Evolutionary conservation across 2,888 invertebrate species (phyloP).

Genomic region (Chrysomela aeneicollis): DNA sequence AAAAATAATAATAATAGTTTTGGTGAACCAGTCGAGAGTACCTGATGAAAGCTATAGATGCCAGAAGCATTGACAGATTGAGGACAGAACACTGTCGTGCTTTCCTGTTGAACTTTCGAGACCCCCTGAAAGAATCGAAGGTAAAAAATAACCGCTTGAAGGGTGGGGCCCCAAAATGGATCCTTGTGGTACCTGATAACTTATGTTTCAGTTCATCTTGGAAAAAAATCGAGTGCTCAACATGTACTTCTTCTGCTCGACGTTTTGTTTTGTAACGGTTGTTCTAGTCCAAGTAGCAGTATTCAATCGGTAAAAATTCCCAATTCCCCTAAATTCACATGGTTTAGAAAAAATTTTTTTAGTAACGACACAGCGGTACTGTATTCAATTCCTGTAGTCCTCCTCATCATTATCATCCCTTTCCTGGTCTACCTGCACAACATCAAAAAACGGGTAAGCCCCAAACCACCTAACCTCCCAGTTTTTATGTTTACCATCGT

Average conservation of each 20-base stretch:
- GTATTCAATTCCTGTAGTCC: slow-evolving; percentile 60
- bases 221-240: slow-evolving; percentile 88
- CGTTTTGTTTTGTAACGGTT: slow-evolving; percentile 75
- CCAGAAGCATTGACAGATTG: slow-evolving; percentile 89
- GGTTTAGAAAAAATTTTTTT: no score
- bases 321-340: no score
- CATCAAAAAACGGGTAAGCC: slow-evolving; percentile 57
- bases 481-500: slow-evolving; percentile 23
- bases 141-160: slow-evolving; percentile 61
- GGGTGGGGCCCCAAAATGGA: not conserved
- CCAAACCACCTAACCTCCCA: no score
- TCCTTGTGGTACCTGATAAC: not conserved
- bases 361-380: slow-evolving; percentile 61
- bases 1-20: no score
- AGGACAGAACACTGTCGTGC: slow-evolving; percentile 88
- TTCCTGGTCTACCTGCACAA: slow-evolving; percentile 68
- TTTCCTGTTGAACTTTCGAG: slow-evolving; percentile 85
- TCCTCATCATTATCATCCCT: slow-evolving; percentile 63
- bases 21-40: slow-evolving; percentile 76
- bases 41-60: slow-evolving; percentile 94
- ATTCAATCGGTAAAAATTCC: slow-evolving; percentile 51
- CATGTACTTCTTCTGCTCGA: slow-evolving; percentile 84
- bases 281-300: slow-evolving; percentile 71
- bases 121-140: slow-evolving; percentile 82
- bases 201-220: slow-evolving; percentile 73